A percentile compares a stretch with the other conserved stretches of the same genome.
phyloP scores from a whole-genome alignment of 1,140 invertebrate species.

The Aporrectodea caliginosa region DNA sequence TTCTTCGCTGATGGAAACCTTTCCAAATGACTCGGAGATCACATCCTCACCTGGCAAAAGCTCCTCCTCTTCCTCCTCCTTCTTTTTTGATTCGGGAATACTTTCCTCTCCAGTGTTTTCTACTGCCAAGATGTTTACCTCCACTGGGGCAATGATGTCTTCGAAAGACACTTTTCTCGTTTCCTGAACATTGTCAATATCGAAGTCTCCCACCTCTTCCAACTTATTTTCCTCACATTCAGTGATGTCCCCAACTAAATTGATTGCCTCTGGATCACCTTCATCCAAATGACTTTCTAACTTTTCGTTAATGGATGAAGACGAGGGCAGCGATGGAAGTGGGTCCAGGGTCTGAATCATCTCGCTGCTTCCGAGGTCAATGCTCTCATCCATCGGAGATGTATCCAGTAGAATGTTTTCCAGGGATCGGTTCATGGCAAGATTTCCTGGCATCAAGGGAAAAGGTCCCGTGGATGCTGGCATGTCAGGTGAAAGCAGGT shows the following conservation, averaged over 20 bases:
- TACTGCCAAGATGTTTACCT: neutral
- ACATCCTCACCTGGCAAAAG: neutral
- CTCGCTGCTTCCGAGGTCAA: neutral
- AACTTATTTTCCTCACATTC: neutral
- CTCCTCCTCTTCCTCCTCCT: neutral
- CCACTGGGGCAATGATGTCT: neutral
- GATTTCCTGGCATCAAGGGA: neutral
- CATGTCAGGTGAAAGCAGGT: neutral
- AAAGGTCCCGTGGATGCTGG: neutral
- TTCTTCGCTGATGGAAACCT: neutral
- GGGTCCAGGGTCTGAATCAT: conserved; percentile 8
- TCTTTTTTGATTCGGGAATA: neutral
- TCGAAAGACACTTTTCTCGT: conserved; percentile 4
- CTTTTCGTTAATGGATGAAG: neutral
- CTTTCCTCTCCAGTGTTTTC: neutral
- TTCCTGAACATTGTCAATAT: too few species aligned
- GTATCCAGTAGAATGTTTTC: conserved; percentile 30
- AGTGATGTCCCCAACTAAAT: neutral
- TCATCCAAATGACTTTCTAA: conserved; percentile 7
- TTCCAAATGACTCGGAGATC: neutral
- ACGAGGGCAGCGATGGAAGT: conserved; percentile 5
- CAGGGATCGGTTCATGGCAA: conserved; percentile 17
- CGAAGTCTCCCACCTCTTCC: too few species aligned
- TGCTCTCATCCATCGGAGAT: conserved; percentile 10
- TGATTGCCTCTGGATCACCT: neutral